Evolutionary conservation across 1,140 invertebrate species (phyloP).

Genomic region (Nilaparvata lugens): DNA sequence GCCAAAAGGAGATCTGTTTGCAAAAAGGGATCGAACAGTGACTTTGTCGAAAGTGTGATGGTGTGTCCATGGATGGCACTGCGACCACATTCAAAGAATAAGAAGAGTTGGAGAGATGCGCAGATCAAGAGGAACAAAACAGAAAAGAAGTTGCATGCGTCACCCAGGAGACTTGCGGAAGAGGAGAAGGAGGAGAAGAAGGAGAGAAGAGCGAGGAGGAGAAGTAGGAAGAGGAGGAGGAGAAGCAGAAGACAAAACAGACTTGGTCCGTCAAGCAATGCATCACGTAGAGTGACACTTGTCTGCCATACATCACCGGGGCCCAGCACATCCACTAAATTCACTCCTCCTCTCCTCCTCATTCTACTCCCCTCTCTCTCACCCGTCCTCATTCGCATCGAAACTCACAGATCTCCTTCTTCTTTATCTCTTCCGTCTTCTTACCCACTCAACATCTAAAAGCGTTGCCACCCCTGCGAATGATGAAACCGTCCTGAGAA

Average conservation of each 20-base stretch:
- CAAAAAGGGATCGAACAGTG: too few species aligned
- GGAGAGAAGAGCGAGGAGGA: background rate
- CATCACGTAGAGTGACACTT: background rate
- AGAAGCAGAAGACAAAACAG: constrained; percentile 1
- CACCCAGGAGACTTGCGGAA: background rate
- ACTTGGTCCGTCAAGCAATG: constrained; percentile 2
- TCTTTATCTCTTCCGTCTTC: background rate
- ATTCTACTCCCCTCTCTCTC: background rate
- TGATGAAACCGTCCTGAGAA: too few species aligned
- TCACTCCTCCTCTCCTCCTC: background rate
- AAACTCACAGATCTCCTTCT: background rate
- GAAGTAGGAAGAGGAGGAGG: background rate
- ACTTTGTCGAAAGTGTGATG: too few species aligned
- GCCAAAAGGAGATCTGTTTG: too few species aligned
- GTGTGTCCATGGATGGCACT: too few species aligned
- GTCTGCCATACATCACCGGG: background rate
- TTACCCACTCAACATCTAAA: background rate
- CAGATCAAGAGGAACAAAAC: background rate
- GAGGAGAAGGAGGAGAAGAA: background rate
- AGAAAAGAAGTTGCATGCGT: background rate
- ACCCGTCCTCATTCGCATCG: background rate
- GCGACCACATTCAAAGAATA: too few species aligned
- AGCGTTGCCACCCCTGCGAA: too few species aligned
- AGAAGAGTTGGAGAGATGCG: background rate
- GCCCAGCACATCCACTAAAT: background rate